These are phyloP conservation scores for Philereme transversata DNA, from an alignment of 2,888 invertebrate genomes.

Conservation along the genomic window DNA sequence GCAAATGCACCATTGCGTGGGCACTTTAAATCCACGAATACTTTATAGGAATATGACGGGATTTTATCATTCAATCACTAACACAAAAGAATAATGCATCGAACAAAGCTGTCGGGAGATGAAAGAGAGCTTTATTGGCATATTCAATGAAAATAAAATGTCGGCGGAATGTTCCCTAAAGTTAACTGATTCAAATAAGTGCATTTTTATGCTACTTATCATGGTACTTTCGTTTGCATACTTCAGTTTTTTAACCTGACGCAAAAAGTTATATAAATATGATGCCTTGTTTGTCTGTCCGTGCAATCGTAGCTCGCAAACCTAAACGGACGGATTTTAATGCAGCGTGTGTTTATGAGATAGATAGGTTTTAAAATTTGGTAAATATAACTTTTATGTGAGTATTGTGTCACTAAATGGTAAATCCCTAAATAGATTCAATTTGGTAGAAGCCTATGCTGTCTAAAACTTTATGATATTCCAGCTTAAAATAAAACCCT, in stretches of 20 bases:
- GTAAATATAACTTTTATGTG: no score
- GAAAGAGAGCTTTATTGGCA: constrained; percentile 65
- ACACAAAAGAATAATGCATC: constrained; percentile 31
- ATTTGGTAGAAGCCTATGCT: neutral
- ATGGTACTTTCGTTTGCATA: neutral
- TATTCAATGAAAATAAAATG: constrained; percentile 43
- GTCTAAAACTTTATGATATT: neutral
- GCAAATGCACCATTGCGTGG: constrained; percentile 4
- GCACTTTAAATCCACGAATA: constrained; percentile 14
- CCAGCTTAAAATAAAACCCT: no score
- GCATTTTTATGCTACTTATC: constrained; percentile 40
- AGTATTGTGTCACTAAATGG: no score
- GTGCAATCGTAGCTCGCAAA: no score
- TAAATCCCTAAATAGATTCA: no score
- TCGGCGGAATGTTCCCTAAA: constrained; percentile 55
- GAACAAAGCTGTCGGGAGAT: constrained; percentile 58
- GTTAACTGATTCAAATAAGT: constrained; percentile 70
- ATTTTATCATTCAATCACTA: constrained; percentile 36
- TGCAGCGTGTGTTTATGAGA: no score
- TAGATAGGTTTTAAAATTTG: no score
- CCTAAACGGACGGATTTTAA: no score
- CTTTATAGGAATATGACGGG: constrained; percentile 21
- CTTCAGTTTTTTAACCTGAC: no score
- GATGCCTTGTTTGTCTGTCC: no score
- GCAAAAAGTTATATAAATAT: no score